Evolutionary conservation across 2,888 invertebrate species (phyloP).

Genomic region (Brachypterus glaber): DNA sequence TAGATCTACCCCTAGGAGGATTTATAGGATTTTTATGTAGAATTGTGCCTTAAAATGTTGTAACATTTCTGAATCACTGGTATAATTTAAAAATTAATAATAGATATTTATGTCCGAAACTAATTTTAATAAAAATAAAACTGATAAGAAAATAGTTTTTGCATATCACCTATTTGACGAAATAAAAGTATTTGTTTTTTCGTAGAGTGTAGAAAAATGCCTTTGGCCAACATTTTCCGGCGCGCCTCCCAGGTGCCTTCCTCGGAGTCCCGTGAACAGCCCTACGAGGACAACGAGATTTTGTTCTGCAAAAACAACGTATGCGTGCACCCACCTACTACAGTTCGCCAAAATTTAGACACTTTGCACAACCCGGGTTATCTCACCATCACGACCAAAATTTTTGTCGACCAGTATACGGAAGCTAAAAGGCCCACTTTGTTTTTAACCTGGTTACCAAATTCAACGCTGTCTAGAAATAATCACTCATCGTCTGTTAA

Average conservation of each 20-base stretch:
- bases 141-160: too few species aligned
- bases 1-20: too few species aligned
- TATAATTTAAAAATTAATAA: too few species aligned
- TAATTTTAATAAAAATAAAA: too few species aligned
- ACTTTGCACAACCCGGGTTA: slow-evolving; percentile 88
- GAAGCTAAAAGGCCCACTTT: slow-evolving; percentile 70
- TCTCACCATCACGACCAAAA: slow-evolving; percentile 76
- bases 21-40: too few species aligned
- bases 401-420: slow-evolving; percentile 68
- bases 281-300: slow-evolving; percentile 75
- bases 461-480: slow-evolving; percentile 69
- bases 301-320: slow-evolving; percentile 93
- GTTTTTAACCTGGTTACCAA: slow-evolving; percentile 91
- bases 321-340: slow-evolving; percentile 88
- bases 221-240: slow-evolving; percentile 64
- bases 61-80: too few species aligned
- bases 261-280: slow-evolving; percentile 49
- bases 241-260: slow-evolving; percentile 65
- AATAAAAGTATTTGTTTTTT: not conserved
- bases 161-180: not conserved
- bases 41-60: too few species aligned
- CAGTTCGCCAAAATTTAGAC: slow-evolving; percentile 72
- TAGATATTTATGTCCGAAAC: too few species aligned
- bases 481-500: too few species aligned
- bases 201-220: slow-evolving; percentile 47